Percentiles rank a stretch among this genome's conserved stretches.
Conservation (phyloP, 2,888 invertebrate genomes). For the Hemithea aestivaria region DNA sequence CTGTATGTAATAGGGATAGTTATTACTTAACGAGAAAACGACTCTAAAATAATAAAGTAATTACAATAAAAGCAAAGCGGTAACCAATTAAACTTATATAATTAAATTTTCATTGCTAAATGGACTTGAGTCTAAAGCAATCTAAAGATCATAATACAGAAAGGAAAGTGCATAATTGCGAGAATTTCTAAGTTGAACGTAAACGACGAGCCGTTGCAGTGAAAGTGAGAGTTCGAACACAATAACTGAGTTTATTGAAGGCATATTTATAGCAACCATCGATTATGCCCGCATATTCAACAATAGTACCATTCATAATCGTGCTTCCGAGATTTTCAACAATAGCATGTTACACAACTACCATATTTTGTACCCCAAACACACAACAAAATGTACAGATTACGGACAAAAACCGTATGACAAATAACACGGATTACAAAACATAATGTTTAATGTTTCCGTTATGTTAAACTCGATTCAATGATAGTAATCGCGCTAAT, state of each 20-base stretch:
- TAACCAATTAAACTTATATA: too few species aligned
- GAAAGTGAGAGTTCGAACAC: conserved; percentile 15
- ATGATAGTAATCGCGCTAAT: conserved; percentile 39
- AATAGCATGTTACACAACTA: conserved; percentile 63
- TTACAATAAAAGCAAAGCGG: too few species aligned
- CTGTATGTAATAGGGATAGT: too few species aligned
- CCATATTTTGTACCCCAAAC: conserved; percentile 53
- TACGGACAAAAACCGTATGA: conserved; percentile 51
- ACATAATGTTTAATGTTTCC: conserved; percentile 40
- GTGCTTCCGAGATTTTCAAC: conserved; percentile 45
- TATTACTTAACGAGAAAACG: too few species aligned
- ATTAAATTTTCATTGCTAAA: too few species aligned
- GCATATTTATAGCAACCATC: conserved; percentile 45
- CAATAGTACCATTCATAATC: conserved; percentile 45
- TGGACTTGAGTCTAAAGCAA: background rate
- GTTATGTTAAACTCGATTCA: conserved; percentile 45
- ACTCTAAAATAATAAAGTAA: too few species aligned
- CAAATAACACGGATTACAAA: conserved; percentile 61
- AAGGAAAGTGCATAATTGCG: conserved; percentile 2
- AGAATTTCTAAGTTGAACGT: background rate
- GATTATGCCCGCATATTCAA: conserved; percentile 64
- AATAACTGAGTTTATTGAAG: conserved; percentile 27
- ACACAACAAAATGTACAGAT: conserved; percentile 43
- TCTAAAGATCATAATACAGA: background rate
- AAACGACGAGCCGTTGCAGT: conserved; percentile 1